phyloP scores from a whole-genome alignment of 2,113 vertebrate genomes.

The Megaleporinus macrocephalus region DNA sequence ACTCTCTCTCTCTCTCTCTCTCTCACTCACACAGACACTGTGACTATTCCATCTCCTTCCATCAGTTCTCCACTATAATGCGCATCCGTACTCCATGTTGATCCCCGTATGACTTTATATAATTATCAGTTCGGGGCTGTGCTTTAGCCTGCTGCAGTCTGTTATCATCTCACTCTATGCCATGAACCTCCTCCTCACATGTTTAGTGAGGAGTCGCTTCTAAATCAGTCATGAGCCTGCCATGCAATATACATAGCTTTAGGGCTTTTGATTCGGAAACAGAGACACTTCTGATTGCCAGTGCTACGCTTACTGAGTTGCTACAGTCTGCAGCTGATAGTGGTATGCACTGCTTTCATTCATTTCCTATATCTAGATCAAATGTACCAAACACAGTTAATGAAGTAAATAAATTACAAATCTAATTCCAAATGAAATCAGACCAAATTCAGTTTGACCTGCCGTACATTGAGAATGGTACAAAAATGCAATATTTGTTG shows the following conservation, averaged over 20 bases:
- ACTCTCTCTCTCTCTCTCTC: conserved; percentile 46
- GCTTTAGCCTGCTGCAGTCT: conserved; percentile 22
- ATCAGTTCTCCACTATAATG: conserved; percentile 49
- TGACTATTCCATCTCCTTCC: conserved; percentile 51
- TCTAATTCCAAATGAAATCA: too few species aligned
- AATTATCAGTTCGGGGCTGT: conserved; percentile 37
- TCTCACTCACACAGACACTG: conserved; percentile 42
- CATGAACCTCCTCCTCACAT: neutral
- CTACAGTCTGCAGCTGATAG: neutral
- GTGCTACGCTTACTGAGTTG: conserved; percentile 11
- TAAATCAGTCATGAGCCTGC: conserved; percentile 29
- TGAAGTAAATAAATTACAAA: neutral
- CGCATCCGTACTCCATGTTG: conserved; percentile 27
- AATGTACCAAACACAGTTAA: neutral
- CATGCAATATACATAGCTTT: conserved; percentile 25
- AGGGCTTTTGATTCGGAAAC: neutral
- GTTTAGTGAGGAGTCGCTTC: conserved; percentile 25
- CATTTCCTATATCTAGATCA: neutral
- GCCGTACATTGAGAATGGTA: too few species aligned
- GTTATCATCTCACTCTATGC: conserved; percentile 24
- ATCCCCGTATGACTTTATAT: conserved; percentile 47
- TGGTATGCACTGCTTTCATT: neutral
- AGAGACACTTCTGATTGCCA: neutral
- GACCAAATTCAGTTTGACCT: too few species aligned
- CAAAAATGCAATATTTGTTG: too few species aligned